Evolutionary conservation across 2,888 invertebrate genomes (phyloP), one percentile per base, ranked within the genome.

Genomic region (Onthophagus sagittarius): DNA sequence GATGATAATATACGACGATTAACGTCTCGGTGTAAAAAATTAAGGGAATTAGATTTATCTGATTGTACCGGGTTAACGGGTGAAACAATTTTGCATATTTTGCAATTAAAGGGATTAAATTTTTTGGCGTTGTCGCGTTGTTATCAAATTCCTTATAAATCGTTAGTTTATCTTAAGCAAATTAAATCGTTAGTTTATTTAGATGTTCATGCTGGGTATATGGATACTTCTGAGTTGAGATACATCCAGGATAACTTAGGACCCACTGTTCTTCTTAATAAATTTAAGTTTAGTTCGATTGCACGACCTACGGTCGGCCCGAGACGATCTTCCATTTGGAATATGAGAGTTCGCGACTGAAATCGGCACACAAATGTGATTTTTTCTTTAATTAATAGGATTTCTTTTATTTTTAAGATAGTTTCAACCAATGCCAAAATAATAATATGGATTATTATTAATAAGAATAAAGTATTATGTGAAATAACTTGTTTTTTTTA

Each of bases 231-330:
- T 13, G 88, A 89, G 15, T 79, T 91, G 73, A 84, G 87, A 78
- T 83, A 86, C 67, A 83, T 92, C 15, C 87, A 88, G 77, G 85
- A 87, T 13, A 87, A 86, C 74, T 87, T 93, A 79, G 85, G 85
- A 23, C 86, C 88, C 1, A 85, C 86, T 74, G 89, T 93, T 71
- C 88, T 89, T 79, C 88, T 94, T 69, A 95, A 94, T 84, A 90
- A 91, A 82, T 92, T 90, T 80, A 89, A 90, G 75, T 93, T 93
- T 83, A 96, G 96, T 80, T 94, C 94, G 0, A 92, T 97, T 11
- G 96, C 96, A 0, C 88, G 95, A 11, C 97, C 97, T 0, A 97
- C 97, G 0, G 95, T 96, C 0, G 97, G 97, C 0, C 88, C 93
- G 0, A 87, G 93, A 76, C 89, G 96, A 79, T 96, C 96, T 0